A percentile compares a stretch with the other conserved stretches of the same genome.
phyloP scores from a whole-genome alignment of 2,888 invertebrate species.

The Eueremaeus valkanovi region DNA sequence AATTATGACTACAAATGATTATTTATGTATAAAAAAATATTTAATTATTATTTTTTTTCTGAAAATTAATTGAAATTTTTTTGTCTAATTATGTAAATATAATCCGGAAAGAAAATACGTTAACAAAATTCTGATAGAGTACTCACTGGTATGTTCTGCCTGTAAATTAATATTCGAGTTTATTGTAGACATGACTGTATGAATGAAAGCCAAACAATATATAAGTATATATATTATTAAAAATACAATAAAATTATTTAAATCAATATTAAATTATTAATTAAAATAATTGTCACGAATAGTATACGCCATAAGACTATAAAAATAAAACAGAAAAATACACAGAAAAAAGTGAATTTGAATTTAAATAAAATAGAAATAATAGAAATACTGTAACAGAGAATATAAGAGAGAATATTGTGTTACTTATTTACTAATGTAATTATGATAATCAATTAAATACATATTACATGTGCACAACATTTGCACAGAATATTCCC shows the following conservation, averaged over 20 bases:
- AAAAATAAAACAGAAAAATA: too few relatives aligned
- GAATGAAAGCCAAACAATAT: neutral
- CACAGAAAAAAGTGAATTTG: too few relatives aligned
- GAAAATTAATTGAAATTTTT: too few relatives aligned
- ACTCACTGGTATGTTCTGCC: conserved; percentile 18
- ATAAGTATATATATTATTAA: neutral
- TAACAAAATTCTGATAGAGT: neutral
- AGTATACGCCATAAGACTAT: neutral
- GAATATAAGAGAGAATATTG: neutral
- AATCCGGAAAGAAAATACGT: neutral
- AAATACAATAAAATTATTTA: neutral
- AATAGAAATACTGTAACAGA: neutral
- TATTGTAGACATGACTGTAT: neutral
- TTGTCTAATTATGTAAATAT: too few relatives aligned
- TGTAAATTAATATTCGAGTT: neutral
- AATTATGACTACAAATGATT: too few relatives aligned
- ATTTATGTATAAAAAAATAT: too few relatives aligned
- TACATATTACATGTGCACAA: neutral
- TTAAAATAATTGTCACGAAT: neutral
- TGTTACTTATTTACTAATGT: neutral
- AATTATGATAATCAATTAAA: neutral
- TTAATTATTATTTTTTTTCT: too few relatives aligned
- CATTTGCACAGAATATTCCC: too few relatives aligned
- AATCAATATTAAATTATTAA: neutral
- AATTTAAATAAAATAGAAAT: too few relatives aligned